These are phyloP conservation scores for Mythimna pallens DNA, from an alignment of 2,888 invertebrate species.

Conservation along the genomic window DNA sequence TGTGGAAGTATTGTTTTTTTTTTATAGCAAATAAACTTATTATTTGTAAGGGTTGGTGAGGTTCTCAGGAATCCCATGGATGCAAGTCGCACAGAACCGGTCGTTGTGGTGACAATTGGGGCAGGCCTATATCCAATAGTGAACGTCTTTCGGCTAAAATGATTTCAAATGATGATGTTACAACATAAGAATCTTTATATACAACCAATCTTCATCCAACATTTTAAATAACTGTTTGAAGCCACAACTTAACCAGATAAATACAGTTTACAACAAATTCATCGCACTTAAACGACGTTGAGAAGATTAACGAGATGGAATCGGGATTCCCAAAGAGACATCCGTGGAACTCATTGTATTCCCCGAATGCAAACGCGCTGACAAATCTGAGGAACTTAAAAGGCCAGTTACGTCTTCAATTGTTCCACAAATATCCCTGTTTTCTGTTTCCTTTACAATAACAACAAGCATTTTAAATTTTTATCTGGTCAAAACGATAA, in stretches of 20 bases:
- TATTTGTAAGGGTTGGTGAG: background rate
- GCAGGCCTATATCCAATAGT: too few species aligned
- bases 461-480: background rate
- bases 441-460: constrained; percentile 7
- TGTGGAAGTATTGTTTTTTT: constrained; percentile 26
- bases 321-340: constrained; percentile 45
- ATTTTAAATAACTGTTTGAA: constrained; percentile 28
- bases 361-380: constrained; percentile 42
- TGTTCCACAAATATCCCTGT: constrained; percentile 32
- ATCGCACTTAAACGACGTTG: constrained; percentile 42
- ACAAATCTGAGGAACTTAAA: constrained; percentile 45
- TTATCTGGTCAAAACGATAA: background rate
- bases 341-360: constrained; percentile 45
- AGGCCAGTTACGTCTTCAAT: constrained; percentile 47
- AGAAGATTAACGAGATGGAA: constrained; percentile 49
- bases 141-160: too few species aligned
- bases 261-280: constrained; percentile 39
- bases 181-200: background rate
- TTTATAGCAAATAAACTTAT: constrained; percentile 14
- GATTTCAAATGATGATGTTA: background rate
- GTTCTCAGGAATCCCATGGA: too few species aligned
- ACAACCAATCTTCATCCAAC: constrained; percentile 17
- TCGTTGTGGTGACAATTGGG: too few species aligned
- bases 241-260: constrained; percentile 4
- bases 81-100: too few species aligned